phyloP scores from a whole-genome alignment of 2,797 vertebrate species.

The Enteromius treurensis region DNA sequence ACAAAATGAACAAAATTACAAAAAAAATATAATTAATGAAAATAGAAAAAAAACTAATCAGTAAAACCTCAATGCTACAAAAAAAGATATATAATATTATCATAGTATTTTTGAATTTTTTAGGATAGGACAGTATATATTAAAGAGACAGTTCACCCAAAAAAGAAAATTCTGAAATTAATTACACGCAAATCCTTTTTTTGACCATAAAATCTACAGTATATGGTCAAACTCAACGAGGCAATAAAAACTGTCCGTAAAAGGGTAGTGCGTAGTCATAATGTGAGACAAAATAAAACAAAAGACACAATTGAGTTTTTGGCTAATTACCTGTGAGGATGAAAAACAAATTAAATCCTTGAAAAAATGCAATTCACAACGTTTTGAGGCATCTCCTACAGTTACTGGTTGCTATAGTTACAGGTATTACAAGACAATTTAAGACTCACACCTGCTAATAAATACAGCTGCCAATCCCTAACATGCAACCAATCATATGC shows the following conservation, averaged over 20 bases:
- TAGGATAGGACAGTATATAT: neutral
- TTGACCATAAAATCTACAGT: neutral
- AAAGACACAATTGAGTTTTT: neutral
- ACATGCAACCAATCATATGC: neutral
- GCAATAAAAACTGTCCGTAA: neutral
- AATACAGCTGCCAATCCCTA: slow-evolving; percentile 6
- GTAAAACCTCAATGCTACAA: neutral
- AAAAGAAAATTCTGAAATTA: too few species aligned
- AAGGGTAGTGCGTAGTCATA: neutral
- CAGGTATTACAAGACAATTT: neutral
- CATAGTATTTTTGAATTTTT: neutral
- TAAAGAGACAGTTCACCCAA: too few species aligned
- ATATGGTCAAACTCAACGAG: neutral
- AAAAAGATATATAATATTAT: neutral
- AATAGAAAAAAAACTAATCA: neutral
- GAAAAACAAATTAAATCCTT: slow-evolving; percentile 2
- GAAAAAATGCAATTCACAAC: neutral
- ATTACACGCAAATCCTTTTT: too few species aligned
- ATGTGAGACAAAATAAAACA: neutral
- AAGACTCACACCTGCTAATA: slow-evolving; percentile 1
- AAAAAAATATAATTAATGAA: neutral
- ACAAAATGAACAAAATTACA: neutral
- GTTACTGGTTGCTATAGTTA: slow-evolving; percentile 20
- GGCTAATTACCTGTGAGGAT: neutral
- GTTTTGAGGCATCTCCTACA: neutral